These are phyloP conservation scores for Tringa solitaria DNA, from an alignment of 2,113 vertebrate genomes.

Conservation along the genomic window DNA sequence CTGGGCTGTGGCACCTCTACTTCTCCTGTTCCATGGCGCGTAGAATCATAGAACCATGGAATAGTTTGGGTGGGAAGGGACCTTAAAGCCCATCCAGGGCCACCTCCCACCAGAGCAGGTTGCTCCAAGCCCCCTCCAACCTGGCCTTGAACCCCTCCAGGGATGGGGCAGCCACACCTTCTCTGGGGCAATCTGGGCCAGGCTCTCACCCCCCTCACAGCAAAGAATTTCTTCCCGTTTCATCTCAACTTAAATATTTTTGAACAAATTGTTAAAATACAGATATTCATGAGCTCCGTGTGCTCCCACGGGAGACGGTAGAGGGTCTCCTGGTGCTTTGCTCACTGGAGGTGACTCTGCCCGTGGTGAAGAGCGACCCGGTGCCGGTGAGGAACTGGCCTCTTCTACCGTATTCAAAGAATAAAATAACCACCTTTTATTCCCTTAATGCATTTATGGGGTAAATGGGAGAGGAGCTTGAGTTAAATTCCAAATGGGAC, in stretches of 20 bases:
- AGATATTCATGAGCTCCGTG: rapidly evolving
- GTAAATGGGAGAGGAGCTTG: not conserved
- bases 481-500: not conserved
- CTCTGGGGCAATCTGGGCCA: not conserved
- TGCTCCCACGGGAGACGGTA: rapidly evolving
- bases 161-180: not conserved
- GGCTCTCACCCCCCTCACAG: not conserved
- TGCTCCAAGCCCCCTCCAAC: not conserved
- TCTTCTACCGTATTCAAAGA: not conserved
- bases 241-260: not conserved
- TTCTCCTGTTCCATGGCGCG: too few species aligned
- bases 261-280: not conserved
- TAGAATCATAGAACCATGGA: not conserved
- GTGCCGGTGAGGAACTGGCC: not conserved
- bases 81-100: not conserved
- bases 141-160: not conserved
- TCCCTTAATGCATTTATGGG: not conserved
- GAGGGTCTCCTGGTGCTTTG: not conserved
- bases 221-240: not conserved
- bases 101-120: not conserved
- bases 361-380: rapidly evolving
- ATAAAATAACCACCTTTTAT: not conserved
- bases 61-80: not conserved
- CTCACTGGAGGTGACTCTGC: not conserved
- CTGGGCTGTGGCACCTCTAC: not conserved